Conservation (phyloP, 2,797 vertebrate species). For the Thamnophis elegans region DNA sequence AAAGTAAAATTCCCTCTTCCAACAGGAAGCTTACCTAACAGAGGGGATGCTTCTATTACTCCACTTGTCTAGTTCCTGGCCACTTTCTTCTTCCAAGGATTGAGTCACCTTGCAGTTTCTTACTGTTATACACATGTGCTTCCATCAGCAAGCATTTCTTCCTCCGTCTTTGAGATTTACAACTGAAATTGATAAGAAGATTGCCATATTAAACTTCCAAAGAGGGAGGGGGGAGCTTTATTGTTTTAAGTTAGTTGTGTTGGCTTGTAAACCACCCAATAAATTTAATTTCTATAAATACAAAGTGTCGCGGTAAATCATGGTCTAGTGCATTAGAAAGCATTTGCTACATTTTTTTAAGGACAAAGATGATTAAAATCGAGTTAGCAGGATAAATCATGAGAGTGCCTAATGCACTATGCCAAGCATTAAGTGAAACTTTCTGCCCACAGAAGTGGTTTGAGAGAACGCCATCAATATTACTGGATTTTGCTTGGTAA, state of each 20-base stretch:
- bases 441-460: conserved; percentile 21
- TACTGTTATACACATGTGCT: background rate
- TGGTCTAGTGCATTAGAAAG: conserved; percentile 47
- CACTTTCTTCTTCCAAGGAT: background rate
- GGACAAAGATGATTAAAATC: conserved; percentile 53
- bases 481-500: conserved; percentile 19
- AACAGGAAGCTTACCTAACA: too few relatives aligned
- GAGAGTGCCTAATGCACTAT: conserved; percentile 28
- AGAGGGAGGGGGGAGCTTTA: background rate
- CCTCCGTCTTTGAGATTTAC: conserved; percentile 29
- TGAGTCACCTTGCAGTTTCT: background rate
- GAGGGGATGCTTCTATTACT: background rate
- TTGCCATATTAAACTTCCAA: conserved; percentile 23
- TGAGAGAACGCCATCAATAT: conserved; percentile 17
- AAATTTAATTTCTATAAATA: conserved; percentile 55
- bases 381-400: conserved; percentile 41
- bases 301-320: conserved; percentile 41
- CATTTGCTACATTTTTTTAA: conserved; percentile 39
- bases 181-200: conserved; percentile 26
- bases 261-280: conserved; percentile 43
- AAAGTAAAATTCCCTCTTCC: too few relatives aligned
- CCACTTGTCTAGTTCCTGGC: background rate
- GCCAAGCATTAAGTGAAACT: conserved; percentile 37
- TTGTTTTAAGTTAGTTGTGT: conserved; percentile 22
- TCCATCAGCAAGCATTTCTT: background rate